Percentiles rank a stretch among this genome's conserved stretches.
Evolutionary conservation across 2,797 vertebrate genomes (phyloP).

Genomic region (Aselliscus stoliczkanus): DNA sequence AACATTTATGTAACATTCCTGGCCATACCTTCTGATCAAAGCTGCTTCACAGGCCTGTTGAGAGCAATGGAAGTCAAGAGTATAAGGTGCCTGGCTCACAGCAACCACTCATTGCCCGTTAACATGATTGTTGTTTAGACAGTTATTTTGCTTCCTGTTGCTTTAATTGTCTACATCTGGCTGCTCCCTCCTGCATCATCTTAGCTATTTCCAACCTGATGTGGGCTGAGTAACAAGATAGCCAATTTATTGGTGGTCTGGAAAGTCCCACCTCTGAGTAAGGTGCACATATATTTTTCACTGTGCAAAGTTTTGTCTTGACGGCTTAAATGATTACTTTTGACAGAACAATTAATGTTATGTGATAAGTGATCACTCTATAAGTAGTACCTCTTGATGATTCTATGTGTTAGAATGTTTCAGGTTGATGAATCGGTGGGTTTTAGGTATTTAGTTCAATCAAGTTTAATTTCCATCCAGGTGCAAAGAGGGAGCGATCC

Average conservation of each 20-base stretch:
- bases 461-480: background rate
- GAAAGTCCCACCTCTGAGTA: background rate
- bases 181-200: background rate
- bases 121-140: background rate
- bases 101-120: background rate
- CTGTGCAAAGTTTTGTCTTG: background rate
- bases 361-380: background rate
- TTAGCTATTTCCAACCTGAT: background rate
- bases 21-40: background rate
- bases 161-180: background rate
- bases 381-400: background rate
- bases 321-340: background rate
- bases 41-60: background rate
- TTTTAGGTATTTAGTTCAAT: background rate
- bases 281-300: background rate
- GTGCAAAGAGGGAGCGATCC: background rate
- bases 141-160: background rate
- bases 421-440: background rate
- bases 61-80: background rate
- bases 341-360: background rate
- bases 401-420: background rate
- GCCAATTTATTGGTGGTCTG: background rate
- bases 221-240: background rate
- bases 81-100: background rate
- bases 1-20: background rate